These are phyloP conservation scores for Oncorhynchus keta DNA, from an alignment of 2,113 vertebrate species.

Conservation along the genomic window DNA sequence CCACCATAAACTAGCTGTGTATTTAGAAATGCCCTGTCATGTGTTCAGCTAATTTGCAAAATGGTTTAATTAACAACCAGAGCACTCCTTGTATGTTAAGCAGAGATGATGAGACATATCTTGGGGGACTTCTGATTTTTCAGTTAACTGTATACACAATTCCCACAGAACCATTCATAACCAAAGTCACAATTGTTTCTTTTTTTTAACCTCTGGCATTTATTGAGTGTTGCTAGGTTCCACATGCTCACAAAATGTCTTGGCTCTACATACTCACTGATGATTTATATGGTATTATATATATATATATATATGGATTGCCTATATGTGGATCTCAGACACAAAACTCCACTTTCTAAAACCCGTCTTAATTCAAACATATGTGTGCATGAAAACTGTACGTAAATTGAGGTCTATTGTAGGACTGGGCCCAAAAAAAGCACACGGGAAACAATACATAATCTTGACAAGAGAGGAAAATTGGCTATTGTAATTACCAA, in stretches of 20 bases:
- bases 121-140: background rate
- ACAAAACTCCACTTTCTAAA: constrained; percentile 12
- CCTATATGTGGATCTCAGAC: constrained; percentile 8
- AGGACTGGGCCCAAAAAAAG: constrained; percentile 10
- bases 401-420: constrained; percentile 29
- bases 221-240: background rate
- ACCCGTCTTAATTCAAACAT: constrained; percentile 31
- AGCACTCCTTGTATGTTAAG: constrained; percentile 16
- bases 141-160: background rate
- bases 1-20: background rate
- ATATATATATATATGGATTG: background rate
- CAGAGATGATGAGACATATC: constrained; percentile 3
- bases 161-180: background rate
- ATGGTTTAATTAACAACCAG: constrained; percentile 33
- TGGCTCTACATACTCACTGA: background rate
- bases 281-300: constrained; percentile 5
- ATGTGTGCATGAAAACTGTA: constrained; percentile 25
- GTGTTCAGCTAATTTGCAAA: constrained; percentile 35
- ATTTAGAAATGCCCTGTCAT: constrained; percentile 17
- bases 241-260: background rate
- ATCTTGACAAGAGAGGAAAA: constrained; percentile 40
- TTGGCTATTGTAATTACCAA: constrained; percentile 42
- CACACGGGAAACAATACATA: constrained; percentile 29
- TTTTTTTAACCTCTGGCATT: background rate
- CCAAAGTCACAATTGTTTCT: background rate